These are phyloP conservation scores for Strigamia transsilvanica DNA, from an alignment of 2,888 invertebrate species.

Conservation along the genomic window DNA sequence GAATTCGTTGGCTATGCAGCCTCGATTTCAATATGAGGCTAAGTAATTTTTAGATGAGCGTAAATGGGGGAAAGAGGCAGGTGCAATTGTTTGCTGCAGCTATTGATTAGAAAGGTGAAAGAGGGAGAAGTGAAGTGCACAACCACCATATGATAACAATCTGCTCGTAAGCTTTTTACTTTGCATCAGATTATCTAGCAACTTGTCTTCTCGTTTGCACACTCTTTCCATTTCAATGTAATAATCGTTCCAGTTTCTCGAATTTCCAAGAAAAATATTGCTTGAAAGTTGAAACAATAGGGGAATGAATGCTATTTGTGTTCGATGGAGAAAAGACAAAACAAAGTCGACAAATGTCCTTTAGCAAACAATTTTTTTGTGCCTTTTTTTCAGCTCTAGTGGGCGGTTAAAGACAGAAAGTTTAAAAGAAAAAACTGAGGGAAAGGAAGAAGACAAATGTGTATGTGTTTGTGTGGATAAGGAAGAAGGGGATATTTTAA, in stretches of 20 bases:
- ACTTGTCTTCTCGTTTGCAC: conserved; percentile 41
- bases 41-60: conserved; percentile 24
- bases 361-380: not conserved
- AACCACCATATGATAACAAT: conserved; percentile 40
- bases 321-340: not conserved
- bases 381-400: not conserved
- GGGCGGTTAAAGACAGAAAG: not conserved
- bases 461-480: not conserved
- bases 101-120: conserved; percentile 41
- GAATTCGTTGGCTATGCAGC: conserved; percentile 12
- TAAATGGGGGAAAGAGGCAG: not conserved
- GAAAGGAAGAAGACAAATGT: not conserved
- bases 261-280: not conserved
- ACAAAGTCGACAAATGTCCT: conserved; percentile 18
- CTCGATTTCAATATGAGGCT: conserved; percentile 29
- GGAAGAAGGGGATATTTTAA: conserved; percentile 1
- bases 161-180: conserved; percentile 47
- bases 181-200: conserved; percentile 33
- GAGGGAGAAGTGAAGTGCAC: conserved; percentile 6
- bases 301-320: not conserved
- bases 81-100: conserved; percentile 22
- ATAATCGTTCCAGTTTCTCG: not conserved
- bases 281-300: not conserved
- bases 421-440: not conserved
- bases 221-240: not conserved